Evolutionary conservation across 37 sponge, comb jelly and placozoan species (phyloP).

Genomic region (Amphimedon queenslandica): DNA sequence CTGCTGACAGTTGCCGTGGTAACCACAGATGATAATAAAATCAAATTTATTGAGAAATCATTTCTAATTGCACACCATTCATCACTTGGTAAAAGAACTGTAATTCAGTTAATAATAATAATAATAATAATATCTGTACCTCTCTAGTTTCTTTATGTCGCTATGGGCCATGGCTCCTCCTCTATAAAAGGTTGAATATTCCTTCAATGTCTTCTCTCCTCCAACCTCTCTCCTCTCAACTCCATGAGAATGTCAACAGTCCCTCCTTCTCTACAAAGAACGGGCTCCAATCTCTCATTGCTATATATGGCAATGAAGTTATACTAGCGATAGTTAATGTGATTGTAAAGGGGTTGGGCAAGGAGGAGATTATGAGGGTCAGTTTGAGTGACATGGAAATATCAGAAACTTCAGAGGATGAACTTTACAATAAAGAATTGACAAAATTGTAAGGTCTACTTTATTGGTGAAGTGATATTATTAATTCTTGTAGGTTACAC

Average conservation of each 20-base stretch:
- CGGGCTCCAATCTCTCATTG: conserved; percentile 18
- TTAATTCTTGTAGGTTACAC: background rate
- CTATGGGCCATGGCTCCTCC: conserved; percentile 27
- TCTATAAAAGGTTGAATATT: conserved; percentile 28
- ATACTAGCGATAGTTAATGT: conserved; percentile 18
- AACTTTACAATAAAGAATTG: conserved; percentile 59
- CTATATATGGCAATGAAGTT: background rate
- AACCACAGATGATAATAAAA: background rate
- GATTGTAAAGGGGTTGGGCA: conserved; percentile 27
- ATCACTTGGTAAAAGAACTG: conserved; percentile 30
- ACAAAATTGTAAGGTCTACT: conserved; percentile 53
- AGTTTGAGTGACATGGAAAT: conserved; percentile 57
- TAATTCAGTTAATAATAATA: background rate
- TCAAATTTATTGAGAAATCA: conserved; percentile 25
- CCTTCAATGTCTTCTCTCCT: conserved; percentile 11
- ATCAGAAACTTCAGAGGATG: conserved; percentile 39
- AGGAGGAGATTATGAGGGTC: conserved; percentile 25
- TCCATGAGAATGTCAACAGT: background rate
- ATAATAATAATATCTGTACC: background rate
- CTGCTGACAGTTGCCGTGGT: background rate
- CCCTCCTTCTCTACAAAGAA: conserved; percentile 3
- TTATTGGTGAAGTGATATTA: background rate
- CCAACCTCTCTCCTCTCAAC: background rate
- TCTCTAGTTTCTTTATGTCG: background rate
- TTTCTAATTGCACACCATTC: conserved; percentile 50